Base-by-base conservation (phyloP, 2,113 vertebrate genomes). In the Paramisgurnus dabryanus region DNA sequence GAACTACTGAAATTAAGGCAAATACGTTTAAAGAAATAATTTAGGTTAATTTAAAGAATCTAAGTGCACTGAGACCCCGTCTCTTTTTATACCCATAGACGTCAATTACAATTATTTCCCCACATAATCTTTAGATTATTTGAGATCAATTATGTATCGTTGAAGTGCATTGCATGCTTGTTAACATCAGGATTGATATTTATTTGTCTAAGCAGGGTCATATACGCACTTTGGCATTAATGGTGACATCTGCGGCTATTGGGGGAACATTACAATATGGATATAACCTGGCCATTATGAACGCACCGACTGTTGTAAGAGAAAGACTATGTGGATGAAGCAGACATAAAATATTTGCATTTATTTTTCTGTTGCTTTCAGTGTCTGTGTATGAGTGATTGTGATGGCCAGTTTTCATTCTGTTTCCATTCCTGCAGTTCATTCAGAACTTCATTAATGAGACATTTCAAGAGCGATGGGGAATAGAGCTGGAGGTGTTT, bases 221-320 rank as follows among this genome's bases (percentile, higher is more conserved):
- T 84, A 77, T 81, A 82, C 87, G 90, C 83, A 92, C 90, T 67
- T 86, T 98, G 86, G 87, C 95, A 76, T 89, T 96, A 53, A 95
- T 94, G 75, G 84, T 95, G 87, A 94, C 93, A 39, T 95, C 95
- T 0, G 93, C 95, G 66, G 94, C 94, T 49, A 94, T 95, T 77
- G 96, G 96, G 72, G 96, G 96, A 78, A 97, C 95, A 47, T 94
- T 98, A 83, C 96, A 96, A 0, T 98, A 96, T 15, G 95, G 96
- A 40, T 97, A 96, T 89, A 98, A 96, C 87, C 93, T 98, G 5
- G 94, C 95, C 58, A 94, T 97, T 83, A 96, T 97, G 93, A 97
- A 95, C 39, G 91, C 96, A 74, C 95, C 96, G 0, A 95, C 95
- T 53, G 76, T 70, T 50, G 96, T 97, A 89, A 86, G 95, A 41